These are phyloP conservation scores for Xanthia icteritia DNA, from an alignment of 2,888 invertebrate species.

Conservation along the genomic window DNA sequence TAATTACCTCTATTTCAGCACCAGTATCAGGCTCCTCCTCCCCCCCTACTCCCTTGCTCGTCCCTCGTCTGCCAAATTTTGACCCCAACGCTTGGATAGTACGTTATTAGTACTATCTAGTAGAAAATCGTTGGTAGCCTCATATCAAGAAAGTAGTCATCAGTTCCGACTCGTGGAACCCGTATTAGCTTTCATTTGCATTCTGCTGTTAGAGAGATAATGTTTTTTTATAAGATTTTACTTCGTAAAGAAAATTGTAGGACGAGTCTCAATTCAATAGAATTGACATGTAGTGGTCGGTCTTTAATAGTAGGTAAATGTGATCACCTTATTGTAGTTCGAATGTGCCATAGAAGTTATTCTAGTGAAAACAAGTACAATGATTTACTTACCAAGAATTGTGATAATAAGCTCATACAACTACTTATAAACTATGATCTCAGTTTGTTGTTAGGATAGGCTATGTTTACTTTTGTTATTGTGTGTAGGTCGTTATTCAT, in stretches of 20 bases:
- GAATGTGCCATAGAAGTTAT: constrained; percentile 58
- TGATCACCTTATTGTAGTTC: constrained; percentile 37
- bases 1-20: constrained; percentile 48
- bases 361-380: constrained; percentile 46
- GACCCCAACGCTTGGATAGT: constrained; percentile 87
- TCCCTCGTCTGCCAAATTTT: constrained; percentile 82
- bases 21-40: constrained; percentile 62
- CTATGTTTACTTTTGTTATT: constrained; percentile 52
- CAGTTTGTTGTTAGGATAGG: constrained; percentile 54
- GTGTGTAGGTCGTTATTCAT: constrained; percentile 49
- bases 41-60: constrained; percentile 78
- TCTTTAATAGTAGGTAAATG: constrained; percentile 10
- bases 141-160: constrained; percentile 51
- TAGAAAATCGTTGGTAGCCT: constrained; percentile 26
- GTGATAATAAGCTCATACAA: constrained; percentile 63
- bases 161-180: constrained; percentile 28
- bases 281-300: constrained; percentile 28
- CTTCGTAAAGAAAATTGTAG: constrained; percentile 31
- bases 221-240: constrained; percentile 31
- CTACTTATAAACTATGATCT: constrained; percentile 47
- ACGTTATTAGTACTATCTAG: constrained; percentile 71
- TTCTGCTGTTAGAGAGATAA: constrained; percentile 40
- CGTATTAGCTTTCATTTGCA: constrained; percentile 38
- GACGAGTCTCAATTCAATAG: constrained; percentile 34
- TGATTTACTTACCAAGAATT: constrained; percentile 58